A percentile compares a stretch with the other conserved stretches of the same genome.
Evolutionary conservation across 2,797 vertebrate species (phyloP).

Genomic region (Pempheris klunzingeri): DNA sequence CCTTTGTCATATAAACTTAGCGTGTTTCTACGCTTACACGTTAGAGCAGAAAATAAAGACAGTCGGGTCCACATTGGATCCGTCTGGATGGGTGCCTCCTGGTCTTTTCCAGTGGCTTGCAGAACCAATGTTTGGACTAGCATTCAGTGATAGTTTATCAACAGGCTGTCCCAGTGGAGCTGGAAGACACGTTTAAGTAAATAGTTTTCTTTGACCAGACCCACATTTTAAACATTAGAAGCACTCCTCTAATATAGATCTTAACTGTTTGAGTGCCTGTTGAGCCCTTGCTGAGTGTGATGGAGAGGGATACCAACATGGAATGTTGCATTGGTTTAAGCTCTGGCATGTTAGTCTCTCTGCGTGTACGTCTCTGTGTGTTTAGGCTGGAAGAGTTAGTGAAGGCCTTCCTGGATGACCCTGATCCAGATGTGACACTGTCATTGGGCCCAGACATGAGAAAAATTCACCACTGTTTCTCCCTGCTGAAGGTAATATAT

Average conservation of each 20-base stretch:
- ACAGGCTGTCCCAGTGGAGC: conserved; percentile 49
- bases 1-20: conserved; percentile 62
- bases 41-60: conserved; percentile 59
- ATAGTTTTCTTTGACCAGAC: conserved; percentile 77
- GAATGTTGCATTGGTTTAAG: conserved; percentile 16
- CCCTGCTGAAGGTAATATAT: conserved; percentile 89
- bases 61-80: conserved; percentile 56
- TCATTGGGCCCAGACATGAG: conserved; percentile 93
- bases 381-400: conserved; percentile 88
- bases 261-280: conserved; percentile 52
- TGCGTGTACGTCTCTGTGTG: conserved; percentile 30
- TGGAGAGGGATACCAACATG: conserved; percentile 33
- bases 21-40: conserved; percentile 42
- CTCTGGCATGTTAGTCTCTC: neutral
- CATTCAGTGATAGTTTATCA: conserved; percentile 77
- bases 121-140: conserved; percentile 77
- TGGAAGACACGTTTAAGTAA: conserved; percentile 68
- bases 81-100: conserved; percentile 56
- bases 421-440: conserved; percentile 87
- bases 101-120: conserved; percentile 63
- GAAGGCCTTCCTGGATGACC: conserved; percentile 88
- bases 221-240: conserved; percentile 66
- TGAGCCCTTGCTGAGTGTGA: conserved; percentile 34
- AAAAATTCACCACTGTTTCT: conserved; percentile 92
- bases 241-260: conserved; percentile 48